These are phyloP conservation scores for Cephalotes varians DNA, from an alignment of 2,888 invertebrate genomes.

Conservation along the genomic window DNA sequence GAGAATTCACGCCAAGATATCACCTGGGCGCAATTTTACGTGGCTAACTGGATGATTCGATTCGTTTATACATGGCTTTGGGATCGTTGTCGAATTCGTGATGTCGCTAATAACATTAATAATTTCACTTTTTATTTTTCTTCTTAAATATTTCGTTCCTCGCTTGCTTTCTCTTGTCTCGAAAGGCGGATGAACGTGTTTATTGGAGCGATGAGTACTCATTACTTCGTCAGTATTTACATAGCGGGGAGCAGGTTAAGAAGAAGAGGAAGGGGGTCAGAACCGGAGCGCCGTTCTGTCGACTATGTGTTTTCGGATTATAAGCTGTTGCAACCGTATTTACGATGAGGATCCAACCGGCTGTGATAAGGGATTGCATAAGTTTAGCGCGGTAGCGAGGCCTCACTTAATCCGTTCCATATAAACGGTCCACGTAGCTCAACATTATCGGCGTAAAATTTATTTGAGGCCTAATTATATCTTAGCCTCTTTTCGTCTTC, in stretches of 20 bases:
- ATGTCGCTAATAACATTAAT: conserved; percentile 1
- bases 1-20: conserved; percentile 34
- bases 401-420: conserved; percentile 71
- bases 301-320: conserved; percentile 78
- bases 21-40: not conserved
- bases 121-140: not conserved
- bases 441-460: conserved; percentile 10
- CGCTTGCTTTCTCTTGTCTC: not conserved
- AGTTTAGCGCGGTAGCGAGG: conserved; percentile 76
- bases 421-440: conserved; percentile 70
- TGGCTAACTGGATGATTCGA: not conserved
- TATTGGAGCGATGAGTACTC: conserved; percentile 41
- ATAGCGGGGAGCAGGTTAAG: conserved; percentile 10
- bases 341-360: conserved; percentile 73
- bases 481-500: conserved; percentile 2
- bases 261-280: not conserved
- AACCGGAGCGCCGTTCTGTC: conserved; percentile 60
- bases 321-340: conserved; percentile 80
- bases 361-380: conserved; percentile 79
- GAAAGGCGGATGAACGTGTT: conserved; percentile 32
- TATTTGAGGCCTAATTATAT: conserved; percentile 5
- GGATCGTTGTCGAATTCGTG: not conserved
- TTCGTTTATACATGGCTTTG: conserved; percentile 7
- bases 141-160: not conserved
- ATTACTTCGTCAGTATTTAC: conserved; percentile 47